Evolutionary conservation across 92 coral and sea anemone species (phyloP), one percentile per base, ranked within the genome.

Genomic region (Plumapathes pennacea): DNA sequence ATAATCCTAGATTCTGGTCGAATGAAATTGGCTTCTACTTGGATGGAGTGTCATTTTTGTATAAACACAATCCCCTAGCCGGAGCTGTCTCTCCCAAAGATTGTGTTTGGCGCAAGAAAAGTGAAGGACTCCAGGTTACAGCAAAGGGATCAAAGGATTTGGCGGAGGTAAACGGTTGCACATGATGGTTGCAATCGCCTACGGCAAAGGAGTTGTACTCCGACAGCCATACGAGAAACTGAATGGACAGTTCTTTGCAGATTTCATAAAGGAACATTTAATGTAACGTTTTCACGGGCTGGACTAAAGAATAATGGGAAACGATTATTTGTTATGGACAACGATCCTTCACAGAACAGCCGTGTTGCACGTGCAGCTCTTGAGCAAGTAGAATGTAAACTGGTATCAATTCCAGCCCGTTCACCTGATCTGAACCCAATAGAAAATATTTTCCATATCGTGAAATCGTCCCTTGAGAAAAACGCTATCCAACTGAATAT

Each of bases 111-210:
- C 13, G 82, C 21, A 55, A 25, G 43, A 43, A 25, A 7, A 74
- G 74, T 23, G 67, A 64, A 54, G 72, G 17, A 74, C 67, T 23
- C 43, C 30, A 32, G 50, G 72, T 28, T 72, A 76, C 13, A 74
- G 69, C 32, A 80, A 64, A 47, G 87, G 77, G 25, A 46, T 63
- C 27, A 80, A 80, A 72, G 60, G 65, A 39, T 66, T 80, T 14
- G 76, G 71, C 9, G 78, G 78, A 9, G 65, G 78, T 9, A 58
- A 26, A 18, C 60, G 48, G 13, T 59, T 77, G 0, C 76, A 69
- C 36, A 29, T 60, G 24, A 42, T 77, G 23, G 85, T 61, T 25
- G 78, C 78, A 28, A 30, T 69, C 12, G 69, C 85, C 3, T 69
- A 61, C 27, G 76, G 46, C 11, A 46, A 69, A 20, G 78, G 85